These are phyloP conservation scores for Ophthalmolycus amberensis DNA, from an alignment of 2,113 vertebrate genomes.

Conservation along the genomic window DNA sequence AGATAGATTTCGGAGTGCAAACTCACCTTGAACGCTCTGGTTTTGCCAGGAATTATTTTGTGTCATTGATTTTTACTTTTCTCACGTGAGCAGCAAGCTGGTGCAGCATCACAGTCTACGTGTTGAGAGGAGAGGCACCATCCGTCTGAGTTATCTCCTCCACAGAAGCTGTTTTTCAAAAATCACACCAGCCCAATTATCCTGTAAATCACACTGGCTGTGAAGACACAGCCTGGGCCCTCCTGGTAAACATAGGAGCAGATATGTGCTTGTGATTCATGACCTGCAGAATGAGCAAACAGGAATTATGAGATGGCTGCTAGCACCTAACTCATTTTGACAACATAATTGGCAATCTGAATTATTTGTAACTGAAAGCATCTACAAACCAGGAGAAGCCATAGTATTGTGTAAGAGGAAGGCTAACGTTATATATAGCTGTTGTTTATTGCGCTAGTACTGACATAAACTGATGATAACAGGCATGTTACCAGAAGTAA, in stretches of 20 bases:
- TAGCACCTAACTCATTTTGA: not conserved
- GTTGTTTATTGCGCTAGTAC: not conserved
- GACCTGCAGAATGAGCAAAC: conserved; percentile 21
- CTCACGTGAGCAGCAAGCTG: not conserved
- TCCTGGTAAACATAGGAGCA: conserved; percentile 28
- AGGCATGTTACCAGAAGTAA: not conserved
- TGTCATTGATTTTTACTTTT: not conserved
- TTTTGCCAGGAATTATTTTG: not conserved
- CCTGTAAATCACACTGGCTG: conserved; percentile 49
- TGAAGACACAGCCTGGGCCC: conserved; percentile 34
- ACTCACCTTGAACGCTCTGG: not conserved
- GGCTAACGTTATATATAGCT: not conserved
- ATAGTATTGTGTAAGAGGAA: not conserved
- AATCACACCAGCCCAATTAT: conserved; percentile 32
- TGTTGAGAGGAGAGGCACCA: not conserved
- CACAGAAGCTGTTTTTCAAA: conserved; percentile 27
- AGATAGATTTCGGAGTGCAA: not conserved
- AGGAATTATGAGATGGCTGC: not conserved
- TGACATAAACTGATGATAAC: conserved; percentile 5
- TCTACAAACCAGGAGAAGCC: not conserved
- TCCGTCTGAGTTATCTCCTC: conserved; percentile 49
- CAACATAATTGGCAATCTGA: not conserved
- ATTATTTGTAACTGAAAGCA: not conserved
- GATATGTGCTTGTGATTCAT: not conserved
- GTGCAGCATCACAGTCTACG: not conserved